phyloP scores from a whole-genome alignment of 2,888 invertebrate species.

The Aquatica leii region DNA sequence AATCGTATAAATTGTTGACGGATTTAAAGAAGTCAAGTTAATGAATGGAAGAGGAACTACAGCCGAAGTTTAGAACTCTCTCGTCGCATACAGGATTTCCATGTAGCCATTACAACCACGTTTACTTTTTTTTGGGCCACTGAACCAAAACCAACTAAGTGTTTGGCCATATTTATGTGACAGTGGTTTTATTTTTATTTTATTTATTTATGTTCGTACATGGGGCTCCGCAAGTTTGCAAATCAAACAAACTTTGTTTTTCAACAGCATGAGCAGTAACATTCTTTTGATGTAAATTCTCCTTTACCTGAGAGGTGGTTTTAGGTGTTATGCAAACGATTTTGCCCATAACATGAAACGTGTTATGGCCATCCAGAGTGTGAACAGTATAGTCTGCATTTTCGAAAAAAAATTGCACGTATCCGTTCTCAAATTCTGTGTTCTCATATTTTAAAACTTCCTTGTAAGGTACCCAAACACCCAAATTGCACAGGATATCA shows the following conservation, averaged over 20 bases:
- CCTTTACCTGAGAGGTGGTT: constrained; percentile 2
- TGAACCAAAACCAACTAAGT: background rate
- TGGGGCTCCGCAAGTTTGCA: constrained; percentile 7
- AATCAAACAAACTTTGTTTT: constrained; percentile 2
- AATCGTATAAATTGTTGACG: background rate
- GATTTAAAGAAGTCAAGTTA: background rate
- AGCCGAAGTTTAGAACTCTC: background rate
- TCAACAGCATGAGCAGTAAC: constrained; percentile 9
- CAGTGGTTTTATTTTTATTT: constrained; percentile 6
- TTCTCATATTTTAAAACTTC: constrained; percentile 4
- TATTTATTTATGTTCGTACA: background rate
- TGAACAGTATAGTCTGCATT: background rate
- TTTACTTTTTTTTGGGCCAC: background rate
- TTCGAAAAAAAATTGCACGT: no score
- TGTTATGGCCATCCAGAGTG: constrained; percentile 1
- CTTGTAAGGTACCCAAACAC: constrained; percentile 12
- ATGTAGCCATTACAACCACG: background rate
- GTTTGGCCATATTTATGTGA: background rate
- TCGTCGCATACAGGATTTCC: background rate
- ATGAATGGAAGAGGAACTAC: constrained; percentile 16
- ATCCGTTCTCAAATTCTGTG: background rate
- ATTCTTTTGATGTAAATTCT: constrained; percentile 4
- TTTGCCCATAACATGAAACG: background rate
- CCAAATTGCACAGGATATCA: background rate
- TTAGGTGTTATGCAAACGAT: background rate